Conservation (phyloP, 2,888 invertebrate species). For the Caenorhabditis sp. region DNA sequence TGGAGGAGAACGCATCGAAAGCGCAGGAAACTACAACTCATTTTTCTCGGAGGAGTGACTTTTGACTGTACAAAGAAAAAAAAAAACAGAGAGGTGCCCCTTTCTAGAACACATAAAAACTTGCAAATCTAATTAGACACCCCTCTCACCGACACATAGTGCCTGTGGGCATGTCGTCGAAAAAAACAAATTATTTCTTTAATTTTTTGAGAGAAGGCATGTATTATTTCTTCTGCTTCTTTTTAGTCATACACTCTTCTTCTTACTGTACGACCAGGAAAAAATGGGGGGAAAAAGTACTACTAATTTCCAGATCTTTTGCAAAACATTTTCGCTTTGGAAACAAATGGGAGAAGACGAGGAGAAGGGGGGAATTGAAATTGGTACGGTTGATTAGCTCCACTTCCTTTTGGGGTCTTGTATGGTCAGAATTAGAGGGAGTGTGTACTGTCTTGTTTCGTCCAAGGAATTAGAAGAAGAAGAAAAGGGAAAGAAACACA, state of each 20-base stretch:
- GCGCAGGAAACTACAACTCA: too few species aligned
- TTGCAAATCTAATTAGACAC: conserved; percentile 23
- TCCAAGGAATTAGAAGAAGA: not conserved
- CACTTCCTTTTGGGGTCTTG: conserved; percentile 26
- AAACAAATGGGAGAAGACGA: conserved; percentile 8
- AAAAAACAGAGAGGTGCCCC: not conserved
- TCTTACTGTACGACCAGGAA: conserved; percentile 13
- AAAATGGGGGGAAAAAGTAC: too few species aligned
- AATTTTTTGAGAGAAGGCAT: not conserved
- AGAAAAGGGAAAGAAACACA: not conserved
- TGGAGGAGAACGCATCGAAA: too few species aligned
- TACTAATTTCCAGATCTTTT: conserved; percentile 2
- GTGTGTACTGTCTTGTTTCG: conserved; percentile 6
- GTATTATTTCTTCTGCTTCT: conserved; percentile 13
- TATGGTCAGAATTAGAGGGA: not conserved
- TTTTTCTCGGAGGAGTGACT: too few species aligned
- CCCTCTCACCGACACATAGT: conserved; percentile 1
- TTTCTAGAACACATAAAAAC: conserved; percentile 16
- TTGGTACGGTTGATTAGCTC: conserved; percentile 59
- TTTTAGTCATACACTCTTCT: not conserved
- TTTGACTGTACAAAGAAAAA: conserved; percentile 8
- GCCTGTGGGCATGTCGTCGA: conserved; percentile 24
- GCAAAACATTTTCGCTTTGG: conserved; percentile 6
- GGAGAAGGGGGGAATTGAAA: conserved; percentile 27
- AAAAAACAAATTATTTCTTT: conserved; percentile 13